Conservation (phyloP, 2,888 invertebrate genomes). For the Nemurella pictetii region DNA sequence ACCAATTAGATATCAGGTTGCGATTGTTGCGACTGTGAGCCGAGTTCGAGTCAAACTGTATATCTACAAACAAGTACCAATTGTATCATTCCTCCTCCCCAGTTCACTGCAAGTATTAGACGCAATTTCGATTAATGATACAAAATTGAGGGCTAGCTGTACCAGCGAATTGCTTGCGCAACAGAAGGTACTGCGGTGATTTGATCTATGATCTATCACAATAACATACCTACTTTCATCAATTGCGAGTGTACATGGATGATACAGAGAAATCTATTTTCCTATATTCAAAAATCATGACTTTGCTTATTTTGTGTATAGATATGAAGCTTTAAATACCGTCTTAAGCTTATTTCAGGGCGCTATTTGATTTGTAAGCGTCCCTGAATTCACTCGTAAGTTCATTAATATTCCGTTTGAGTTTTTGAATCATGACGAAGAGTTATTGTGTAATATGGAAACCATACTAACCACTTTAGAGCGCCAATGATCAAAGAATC, state of each 20-base stretch:
- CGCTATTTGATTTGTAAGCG: conserved; percentile 29
- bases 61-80: neutral
- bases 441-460: conserved; percentile 32
- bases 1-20: conserved; percentile 3
- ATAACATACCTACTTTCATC: neutral
- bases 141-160: too few relatives aligned
- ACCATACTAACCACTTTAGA: conserved; percentile 27
- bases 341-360: conserved; percentile 23
- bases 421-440: conserved; percentile 33
- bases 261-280: conserved; percentile 38
- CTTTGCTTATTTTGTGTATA: conserved; percentile 37
- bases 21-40: neutral
- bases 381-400: conserved; percentile 23
- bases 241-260: conserved; percentile 18
- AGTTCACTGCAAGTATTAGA: too few relatives aligned
- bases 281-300: conserved; percentile 41
- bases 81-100: neutral
- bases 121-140: too few relatives aligned
- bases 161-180: neutral
- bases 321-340: conserved; percentile 29
- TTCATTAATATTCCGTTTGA: conserved; percentile 31
- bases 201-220: neutral
- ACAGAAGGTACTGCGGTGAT: neutral
- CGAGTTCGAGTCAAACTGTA: neutral
- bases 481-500: conserved; percentile 33